Base-by-base conservation (phyloP, 2,888 invertebrate species). In the Drepana falcataria region DNA sequence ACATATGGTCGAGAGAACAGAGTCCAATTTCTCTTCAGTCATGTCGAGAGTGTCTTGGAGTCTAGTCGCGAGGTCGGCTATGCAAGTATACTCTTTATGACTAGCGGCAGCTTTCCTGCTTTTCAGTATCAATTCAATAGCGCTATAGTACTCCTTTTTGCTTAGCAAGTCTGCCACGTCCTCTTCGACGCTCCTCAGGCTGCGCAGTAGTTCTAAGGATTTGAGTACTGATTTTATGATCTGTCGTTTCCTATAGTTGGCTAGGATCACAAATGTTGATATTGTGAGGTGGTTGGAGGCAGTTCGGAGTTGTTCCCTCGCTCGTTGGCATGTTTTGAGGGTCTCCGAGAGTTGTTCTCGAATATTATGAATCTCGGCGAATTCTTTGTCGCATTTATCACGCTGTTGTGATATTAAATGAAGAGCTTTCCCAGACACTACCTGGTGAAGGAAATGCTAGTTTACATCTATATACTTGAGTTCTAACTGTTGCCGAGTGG, bases 371-470 rank as follows among this genome's bases (percentile, higher is more conserved):
- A 97, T 95, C 60, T 94, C 94, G 55, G 94, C 92, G 70, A 99
- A 95, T 77, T 99, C 98, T 33, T 94, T 92, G 66, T 96, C 95
- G 79, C 98, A 98, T 0, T 95, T 93, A 64, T 95, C 95, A 57
- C 98, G 95, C 66, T 99, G 98, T 75, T 98, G 96, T 3, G 98
- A 92, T 69, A 99, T 99, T 44, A 99, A 92, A 68, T 97, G 96
- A 0, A 98, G 93, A 0, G 99, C 97, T 85, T 97, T 97, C 68
- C 97, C 98, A 0, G 98, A 98, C 3, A 98, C 97, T 9, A 98
- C 97, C 91, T 91, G 80, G 44, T 44, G 9, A 9, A 7, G 2
- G 7, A 7, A 40, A 40, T 6, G 7, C 2, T 34, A 40, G 3
- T 6, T 2, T 9, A 6, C 9, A 47, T 40, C 48, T 34, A 48